Percentiles rank a stretch among this genome's conserved stretches.
phyloP scores from a whole-genome alignment of 1,140 invertebrate species.

The Monochamus saltuarius region DNA sequence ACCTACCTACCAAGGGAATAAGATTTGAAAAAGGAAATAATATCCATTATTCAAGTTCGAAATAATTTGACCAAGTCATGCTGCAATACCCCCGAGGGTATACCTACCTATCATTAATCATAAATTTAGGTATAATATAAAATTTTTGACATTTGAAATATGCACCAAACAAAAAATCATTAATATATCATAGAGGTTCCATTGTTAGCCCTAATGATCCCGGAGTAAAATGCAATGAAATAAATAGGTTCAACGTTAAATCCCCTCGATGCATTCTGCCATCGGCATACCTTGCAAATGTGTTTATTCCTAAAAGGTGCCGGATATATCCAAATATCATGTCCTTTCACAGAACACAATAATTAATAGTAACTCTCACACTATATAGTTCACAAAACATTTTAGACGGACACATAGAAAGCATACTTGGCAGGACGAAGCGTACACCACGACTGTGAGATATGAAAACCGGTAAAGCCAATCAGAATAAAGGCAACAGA shows the following conservation, averaged over 20 bases:
- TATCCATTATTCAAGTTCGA: constrained; percentile 43
- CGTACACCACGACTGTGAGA: constrained; percentile 44
- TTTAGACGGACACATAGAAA: constrained; percentile 34
- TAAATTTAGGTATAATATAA: constrained; percentile 47
- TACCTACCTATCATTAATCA: constrained; percentile 48
- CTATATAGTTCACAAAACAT: constrained; percentile 30
- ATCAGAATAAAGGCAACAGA: constrained; percentile 51
- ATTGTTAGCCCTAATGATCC: constrained; percentile 45
- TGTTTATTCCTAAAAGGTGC: constrained; percentile 18
- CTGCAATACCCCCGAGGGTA: constrained; percentile 41
- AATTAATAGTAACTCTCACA: constrained; percentile 32
- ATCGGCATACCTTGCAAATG: constrained; percentile 20
- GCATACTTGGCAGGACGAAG: constrained; percentile 29
- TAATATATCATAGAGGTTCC: constrained; percentile 48
- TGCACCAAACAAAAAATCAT: constrained; percentile 49
- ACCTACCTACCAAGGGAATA: constrained; percentile 13
- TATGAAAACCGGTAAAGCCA: constrained; percentile 51
- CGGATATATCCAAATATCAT: constrained; percentile 9
- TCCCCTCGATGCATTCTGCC: constrained; percentile 2
- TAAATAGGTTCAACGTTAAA: constrained; percentile 2
- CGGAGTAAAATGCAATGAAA: constrained; percentile 8
- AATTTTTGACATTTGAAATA: constrained; percentile 49
- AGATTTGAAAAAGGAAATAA: constrained; percentile 23
- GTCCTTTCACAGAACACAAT: constrained; percentile 20
- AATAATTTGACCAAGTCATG: constrained; percentile 43